Evolutionary conservation across 2,888 invertebrate genomes (phyloP).

Genomic region (Ophioninae sp.): DNA sequence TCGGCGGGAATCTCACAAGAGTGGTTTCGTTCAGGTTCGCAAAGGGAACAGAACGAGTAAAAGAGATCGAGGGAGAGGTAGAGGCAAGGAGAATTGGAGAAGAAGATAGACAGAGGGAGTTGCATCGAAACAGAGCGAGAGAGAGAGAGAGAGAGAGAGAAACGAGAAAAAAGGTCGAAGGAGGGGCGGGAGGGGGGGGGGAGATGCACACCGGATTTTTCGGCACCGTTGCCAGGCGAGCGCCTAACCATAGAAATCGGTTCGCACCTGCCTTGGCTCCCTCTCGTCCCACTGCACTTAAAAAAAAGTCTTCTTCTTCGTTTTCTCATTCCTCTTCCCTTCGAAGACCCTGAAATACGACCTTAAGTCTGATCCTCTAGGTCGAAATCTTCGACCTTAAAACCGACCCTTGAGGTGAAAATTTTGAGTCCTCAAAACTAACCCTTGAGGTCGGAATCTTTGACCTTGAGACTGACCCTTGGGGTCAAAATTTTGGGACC

Average conservation of each 20-base stretch:
- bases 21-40: conserved; percentile 26
- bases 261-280: conserved; percentile 69
- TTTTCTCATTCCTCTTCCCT: conserved; percentile 27
- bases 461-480: too few relatives aligned
- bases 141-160: neutral
- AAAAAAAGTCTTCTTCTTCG: conserved; percentile 38
- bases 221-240: conserved; percentile 65
- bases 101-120: neutral
- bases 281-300: conserved; percentile 21
- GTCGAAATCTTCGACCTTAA: too few relatives aligned
- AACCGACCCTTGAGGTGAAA: too few relatives aligned
- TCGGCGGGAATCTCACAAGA: conserved; percentile 36
- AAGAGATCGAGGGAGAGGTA: conserved; percentile 3
- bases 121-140: neutral
- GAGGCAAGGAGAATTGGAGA: conserved; percentile 35
- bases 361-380: too few relatives aligned
- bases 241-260: conserved; percentile 67
- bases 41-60: conserved; percentile 35
- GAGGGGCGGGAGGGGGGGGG: conserved; percentile 12
- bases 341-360: conserved; percentile 28
- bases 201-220: conserved; percentile 53
- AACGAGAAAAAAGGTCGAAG: conserved; percentile 7
- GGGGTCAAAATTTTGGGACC: too few relatives aligned
- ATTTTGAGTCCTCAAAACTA: too few relatives aligned
- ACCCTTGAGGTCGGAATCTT: too few relatives aligned